Conservation (phyloP, 2,797 vertebrate species). For the Leptodactylus fallax region DNA sequence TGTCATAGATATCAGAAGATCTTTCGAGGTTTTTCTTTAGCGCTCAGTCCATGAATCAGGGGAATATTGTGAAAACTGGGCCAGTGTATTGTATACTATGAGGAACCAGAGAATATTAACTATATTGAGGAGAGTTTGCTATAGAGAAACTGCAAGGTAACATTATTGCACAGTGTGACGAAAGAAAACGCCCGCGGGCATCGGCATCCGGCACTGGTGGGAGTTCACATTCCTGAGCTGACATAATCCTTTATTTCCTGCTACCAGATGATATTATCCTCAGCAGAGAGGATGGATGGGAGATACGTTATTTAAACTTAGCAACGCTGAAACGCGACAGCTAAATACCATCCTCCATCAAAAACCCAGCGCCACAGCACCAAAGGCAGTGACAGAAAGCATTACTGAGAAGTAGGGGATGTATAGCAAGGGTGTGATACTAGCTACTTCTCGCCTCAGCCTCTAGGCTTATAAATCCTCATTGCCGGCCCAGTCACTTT, state of each 20-base stretch:
- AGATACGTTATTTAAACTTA: conserved; percentile 26
- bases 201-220: not conserved
- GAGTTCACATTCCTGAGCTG: not conserved
- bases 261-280: conserved; percentile 2
- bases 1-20: too few relatives aligned
- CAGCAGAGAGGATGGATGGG: not conserved
- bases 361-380: conserved; percentile 14
- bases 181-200: too few relatives aligned
- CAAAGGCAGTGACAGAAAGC: conserved; percentile 47
- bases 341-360: conserved; percentile 40
- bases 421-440: conserved; percentile 44
- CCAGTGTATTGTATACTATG: not conserved
- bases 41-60: too few relatives aligned
- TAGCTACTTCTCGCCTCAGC: conserved; percentile 13
- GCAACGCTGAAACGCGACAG: conserved; percentile 7
- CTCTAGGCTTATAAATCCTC: conserved; percentile 45
- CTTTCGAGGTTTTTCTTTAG: too few relatives aligned
- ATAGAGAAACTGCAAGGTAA: not conserved
- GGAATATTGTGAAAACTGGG: not conserved
- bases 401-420: conserved; percentile 18
- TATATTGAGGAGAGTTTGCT: too few relatives aligned
- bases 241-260: conserved; percentile 17
- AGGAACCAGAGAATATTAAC: not conserved
- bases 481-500: conserved; percentile 59
- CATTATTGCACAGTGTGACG: not conserved